Percentiles rank a stretch among this genome's conserved stretches.
Evolutionary conservation across 2,888 invertebrate species (phyloP).

Genomic region (Trissolcus brochymenae): DNA sequence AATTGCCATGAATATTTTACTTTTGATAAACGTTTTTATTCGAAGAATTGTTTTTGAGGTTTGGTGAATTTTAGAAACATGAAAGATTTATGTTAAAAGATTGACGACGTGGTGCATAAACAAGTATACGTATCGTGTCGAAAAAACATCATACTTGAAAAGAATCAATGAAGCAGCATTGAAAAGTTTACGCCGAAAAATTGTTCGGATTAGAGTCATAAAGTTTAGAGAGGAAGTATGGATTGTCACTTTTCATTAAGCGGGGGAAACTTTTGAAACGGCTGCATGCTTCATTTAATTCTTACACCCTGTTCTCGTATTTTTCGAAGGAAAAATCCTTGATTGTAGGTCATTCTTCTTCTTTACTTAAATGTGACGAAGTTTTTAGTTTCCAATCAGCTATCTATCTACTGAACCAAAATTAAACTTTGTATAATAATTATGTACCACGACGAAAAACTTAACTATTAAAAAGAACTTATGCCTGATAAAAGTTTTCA

Average conservation of each 20-base stretch:
- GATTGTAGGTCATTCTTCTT: slow-evolving; percentile 17
- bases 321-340: slow-evolving; percentile 14
- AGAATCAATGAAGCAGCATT: slow-evolving; percentile 22
- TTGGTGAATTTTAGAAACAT: neutral
- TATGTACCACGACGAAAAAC: neutral
- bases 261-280: slow-evolving; percentile 28
- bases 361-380: slow-evolving; percentile 16
- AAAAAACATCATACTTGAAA: slow-evolving; percentile 15
- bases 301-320: slow-evolving; percentile 33
- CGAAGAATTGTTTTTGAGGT: neutral
- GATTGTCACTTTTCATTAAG: slow-evolving; percentile 43
- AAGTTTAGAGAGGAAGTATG: slow-evolving; percentile 28
- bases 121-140: slow-evolving; percentile 1
- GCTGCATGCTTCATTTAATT: slow-evolving; percentile 30
- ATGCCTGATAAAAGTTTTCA: neutral
- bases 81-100: neutral
- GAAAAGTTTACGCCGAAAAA: slow-evolving; percentile 20
- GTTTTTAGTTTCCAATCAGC: slow-evolving; percentile 7
- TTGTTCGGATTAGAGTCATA: slow-evolving; percentile 29
- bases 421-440: slow-evolving; percentile 12
- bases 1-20: too few species aligned
- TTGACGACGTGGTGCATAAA: slow-evolving; percentile 5
- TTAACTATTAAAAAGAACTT: slow-evolving; percentile 1
- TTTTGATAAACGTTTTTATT: neutral
- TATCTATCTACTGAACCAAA: slow-evolving; percentile 8